Conservation (phyloP, 2,888 invertebrate species). For the Toxonevra muliebris region DNA sequence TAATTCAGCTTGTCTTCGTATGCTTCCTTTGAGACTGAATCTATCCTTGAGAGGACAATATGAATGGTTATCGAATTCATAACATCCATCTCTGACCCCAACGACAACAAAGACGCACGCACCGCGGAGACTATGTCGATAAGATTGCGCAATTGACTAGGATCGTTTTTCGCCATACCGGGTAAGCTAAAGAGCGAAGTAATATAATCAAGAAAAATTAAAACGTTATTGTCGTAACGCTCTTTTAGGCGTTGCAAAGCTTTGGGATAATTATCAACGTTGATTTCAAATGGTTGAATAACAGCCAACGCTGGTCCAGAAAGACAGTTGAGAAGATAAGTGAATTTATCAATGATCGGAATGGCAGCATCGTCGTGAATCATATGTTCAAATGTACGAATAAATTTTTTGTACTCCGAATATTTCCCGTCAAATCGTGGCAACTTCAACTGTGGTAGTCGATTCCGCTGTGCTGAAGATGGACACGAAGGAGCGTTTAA, state of each 20-base stretch:
- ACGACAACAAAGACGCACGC: constrained; percentile 11
- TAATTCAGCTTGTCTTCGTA: constrained; percentile 9
- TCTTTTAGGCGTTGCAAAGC: constrained; percentile 16
- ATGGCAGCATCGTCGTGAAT: constrained; percentile 19
- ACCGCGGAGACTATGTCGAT: constrained; percentile 15
- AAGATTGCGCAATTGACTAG: constrained; percentile 3
- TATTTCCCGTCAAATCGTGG: constrained; percentile 22
- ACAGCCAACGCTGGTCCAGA: constrained; percentile 19
- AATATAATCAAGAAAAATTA: not conserved
- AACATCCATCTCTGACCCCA: constrained; percentile 10
- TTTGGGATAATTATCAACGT: constrained; percentile 19
- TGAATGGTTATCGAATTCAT: not conserved
- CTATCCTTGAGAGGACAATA: not conserved
- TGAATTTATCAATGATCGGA: constrained; percentile 18
- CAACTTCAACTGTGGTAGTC: constrained; percentile 17
- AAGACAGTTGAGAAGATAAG: constrained; percentile 20
- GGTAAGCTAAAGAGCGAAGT: not conserved
- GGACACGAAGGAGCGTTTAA: constrained; percentile 9
- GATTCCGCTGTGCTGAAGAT: constrained; percentile 6
- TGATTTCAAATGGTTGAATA: constrained; percentile 22
- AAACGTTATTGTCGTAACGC: constrained; percentile 25
- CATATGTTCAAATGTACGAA: constrained; percentile 19
- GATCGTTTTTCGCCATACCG: not conserved
- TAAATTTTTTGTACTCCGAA: constrained; percentile 25
- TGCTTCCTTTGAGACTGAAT: not conserved